These are phyloP conservation scores for Xenotilapia flavipinnis DNA, from an alignment of 2,113 vertebrate species.

Conservation along the genomic window DNA sequence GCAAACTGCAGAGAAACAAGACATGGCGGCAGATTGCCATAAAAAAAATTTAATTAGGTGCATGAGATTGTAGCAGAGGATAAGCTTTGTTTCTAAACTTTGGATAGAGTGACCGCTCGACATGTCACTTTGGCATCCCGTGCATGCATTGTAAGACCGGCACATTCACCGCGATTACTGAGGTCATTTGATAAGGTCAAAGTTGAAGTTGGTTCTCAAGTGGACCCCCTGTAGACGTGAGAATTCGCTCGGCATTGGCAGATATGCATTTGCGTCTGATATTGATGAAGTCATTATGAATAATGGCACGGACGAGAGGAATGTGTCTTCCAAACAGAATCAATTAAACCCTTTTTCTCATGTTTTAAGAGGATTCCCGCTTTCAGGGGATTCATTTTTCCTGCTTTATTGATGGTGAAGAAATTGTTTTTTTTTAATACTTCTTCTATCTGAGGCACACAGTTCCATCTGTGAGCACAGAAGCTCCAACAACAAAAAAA, in stretches of 20 bases:
- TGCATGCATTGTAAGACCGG: conserved; percentile 19
- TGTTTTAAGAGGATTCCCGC: not conserved
- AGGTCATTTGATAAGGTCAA: conserved; percentile 37
- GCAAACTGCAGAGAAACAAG: not conserved
- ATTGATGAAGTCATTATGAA: conserved; percentile 36
- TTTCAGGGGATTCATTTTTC: not conserved
- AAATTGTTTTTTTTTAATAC: not conserved
- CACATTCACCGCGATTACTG: conserved; percentile 5
- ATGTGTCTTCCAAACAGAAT: not conserved
- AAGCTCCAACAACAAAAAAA: not conserved
- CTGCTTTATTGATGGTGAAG: not conserved
- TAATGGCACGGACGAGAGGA: conserved; percentile 9
- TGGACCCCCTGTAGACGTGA: conserved; percentile 28
- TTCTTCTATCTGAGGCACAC: not conserved
- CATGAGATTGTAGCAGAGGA: not conserved
- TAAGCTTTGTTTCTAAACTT: not conserved
- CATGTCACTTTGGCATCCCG: conserved; percentile 49
- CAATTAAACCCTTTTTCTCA: not conserved
- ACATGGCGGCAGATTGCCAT: not conserved
- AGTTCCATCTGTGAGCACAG: not conserved
- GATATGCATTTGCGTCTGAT: not conserved
- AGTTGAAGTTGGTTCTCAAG: conserved; percentile 47
- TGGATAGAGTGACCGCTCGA: not conserved
- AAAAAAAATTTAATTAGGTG: not conserved
- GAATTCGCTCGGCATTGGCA: conserved; percentile 15